These are phyloP conservation scores for Setophaga petechia DNA, from an alignment of 2,113 vertebrate species.

Conservation along the genomic window DNA sequence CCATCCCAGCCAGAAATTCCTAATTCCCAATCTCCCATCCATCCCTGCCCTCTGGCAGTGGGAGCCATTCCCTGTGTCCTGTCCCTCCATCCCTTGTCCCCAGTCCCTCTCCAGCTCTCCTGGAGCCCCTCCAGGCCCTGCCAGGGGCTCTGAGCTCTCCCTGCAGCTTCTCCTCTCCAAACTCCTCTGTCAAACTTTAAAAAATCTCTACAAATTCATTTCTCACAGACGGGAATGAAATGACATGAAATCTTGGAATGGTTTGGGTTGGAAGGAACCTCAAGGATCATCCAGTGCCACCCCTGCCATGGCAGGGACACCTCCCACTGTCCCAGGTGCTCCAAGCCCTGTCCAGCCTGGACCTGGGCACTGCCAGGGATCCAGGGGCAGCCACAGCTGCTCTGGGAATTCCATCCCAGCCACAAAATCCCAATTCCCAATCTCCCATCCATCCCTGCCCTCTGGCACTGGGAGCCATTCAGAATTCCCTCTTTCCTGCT, in stretches of 20 bases:
- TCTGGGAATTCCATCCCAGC: not conserved
- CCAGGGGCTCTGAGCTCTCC: too few species aligned
- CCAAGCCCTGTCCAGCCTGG: not conserved
- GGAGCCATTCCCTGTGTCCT: too few species aligned
- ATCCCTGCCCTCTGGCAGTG: not conserved
- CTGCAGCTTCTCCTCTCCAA: too few species aligned
- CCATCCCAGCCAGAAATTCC: not conserved
- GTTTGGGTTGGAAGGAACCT: too few species aligned
- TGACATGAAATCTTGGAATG: too few species aligned
- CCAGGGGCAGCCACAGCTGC: not conserved
- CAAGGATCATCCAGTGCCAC: not conserved
- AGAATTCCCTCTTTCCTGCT: not conserved
- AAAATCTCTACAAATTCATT: too few species aligned
- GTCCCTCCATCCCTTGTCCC: too few species aligned
- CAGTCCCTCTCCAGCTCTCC: too few species aligned
- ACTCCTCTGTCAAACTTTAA: too few species aligned
- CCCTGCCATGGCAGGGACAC: not conserved
- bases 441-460: not conserved
- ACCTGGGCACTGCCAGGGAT: not conserved
- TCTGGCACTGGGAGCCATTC: not conserved
- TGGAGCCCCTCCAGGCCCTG: too few species aligned
- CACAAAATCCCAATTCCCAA: not conserved
- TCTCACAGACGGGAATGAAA: too few species aligned
- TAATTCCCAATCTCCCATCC: not conserved
- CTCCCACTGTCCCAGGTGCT: fast-evolving